Percentiles rank a stretch among this genome's conserved stretches.
These are phyloP conservation scores for Eleginops maclovinus DNA, from an alignment of 2,113 vertebrate species.

Conservation along the genomic window DNA sequence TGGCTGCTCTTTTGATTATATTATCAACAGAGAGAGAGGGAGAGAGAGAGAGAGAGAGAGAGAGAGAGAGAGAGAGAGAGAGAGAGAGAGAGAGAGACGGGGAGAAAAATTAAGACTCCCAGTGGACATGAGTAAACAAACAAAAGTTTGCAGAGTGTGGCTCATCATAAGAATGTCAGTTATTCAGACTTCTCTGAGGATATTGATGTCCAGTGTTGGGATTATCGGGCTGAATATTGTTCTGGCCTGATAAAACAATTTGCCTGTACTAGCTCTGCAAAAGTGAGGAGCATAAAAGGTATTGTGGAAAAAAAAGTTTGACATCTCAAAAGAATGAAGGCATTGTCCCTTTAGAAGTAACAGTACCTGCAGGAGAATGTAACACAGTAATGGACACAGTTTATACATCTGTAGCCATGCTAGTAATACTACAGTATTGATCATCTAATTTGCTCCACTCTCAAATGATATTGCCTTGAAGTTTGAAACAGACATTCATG, in stretches of 20 bases:
- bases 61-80: constrained; percentile 31
- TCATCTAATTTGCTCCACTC: not conserved
- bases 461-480: not conserved
- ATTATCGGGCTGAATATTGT: constrained; percentile 47
- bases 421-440: not conserved
- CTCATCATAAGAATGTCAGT: constrained; percentile 67
- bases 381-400: not conserved
- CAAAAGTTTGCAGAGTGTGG: constrained; percentile 54
- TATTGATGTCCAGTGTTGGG: constrained; percentile 62
- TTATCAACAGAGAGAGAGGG: constrained; percentile 59
- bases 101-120: constrained; percentile 66
- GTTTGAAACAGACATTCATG: not conserved
- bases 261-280: constrained; percentile 11
- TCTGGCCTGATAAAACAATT: constrained; percentile 41
- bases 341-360: not conserved
- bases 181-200: constrained; percentile 63
- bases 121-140: constrained; percentile 65
- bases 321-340: not conserved
- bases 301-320: not conserved
- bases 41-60: constrained; percentile 41
- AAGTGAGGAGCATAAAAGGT: constrained; percentile 10
- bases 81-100: constrained; percentile 18
- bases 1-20: constrained; percentile 70
- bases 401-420: not conserved
- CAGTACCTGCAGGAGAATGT: not conserved